Evolutionary conservation across 2,797 vertebrate genomes (phyloP), one percentile per base, ranked within the genome.

Genomic region (Etheostoma perlongum): DNA sequence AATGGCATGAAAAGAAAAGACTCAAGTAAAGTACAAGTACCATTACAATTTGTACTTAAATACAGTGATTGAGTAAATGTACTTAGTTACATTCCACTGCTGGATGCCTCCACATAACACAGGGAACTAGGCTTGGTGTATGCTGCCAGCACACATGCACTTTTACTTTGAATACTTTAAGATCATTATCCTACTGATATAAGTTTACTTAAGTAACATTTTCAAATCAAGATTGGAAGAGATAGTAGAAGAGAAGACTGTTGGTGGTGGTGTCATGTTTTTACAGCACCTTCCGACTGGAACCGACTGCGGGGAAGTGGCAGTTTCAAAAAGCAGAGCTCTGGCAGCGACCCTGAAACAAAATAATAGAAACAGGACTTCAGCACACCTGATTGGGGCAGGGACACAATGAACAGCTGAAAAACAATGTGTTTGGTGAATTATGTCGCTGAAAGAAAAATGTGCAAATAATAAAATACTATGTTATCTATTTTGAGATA

Each of bases 301-400:
- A 76, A 72, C 61, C 42, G 95, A 90, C 72, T 95, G 96, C 9
- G 89, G 18, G 54, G 95, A 92, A 63, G 95, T 92, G 79, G 93
- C 90, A 75, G 94, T 97, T 95, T 99, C 97, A 75, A 99, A 99
- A 42, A 98, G 93, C 76, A 96, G 93, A 0, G 97, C 96, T 92
- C 95, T 96, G 67, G 96, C 96, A 76, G 98, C 97, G 74, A 98
- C 97, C 74, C 98, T 99, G 91, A 78, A 94, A 95, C 72, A 66
- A 67, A 2, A 58, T 30, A 44, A 44, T 44, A 44, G 14, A 72
- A 30, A 79, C 19, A 66, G 9, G 57, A 65, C 27, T 47, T 72
- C 7, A 74, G 3, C 30, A 2, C 1, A 25, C 15, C 48, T 61
- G 2, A 59, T 42, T 19, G 8, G 49, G 14, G 53, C 4, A 25